Evolutionary conservation across 1,140 invertebrate genomes (phyloP).

Genomic region (Bombyx mandarina): DNA sequence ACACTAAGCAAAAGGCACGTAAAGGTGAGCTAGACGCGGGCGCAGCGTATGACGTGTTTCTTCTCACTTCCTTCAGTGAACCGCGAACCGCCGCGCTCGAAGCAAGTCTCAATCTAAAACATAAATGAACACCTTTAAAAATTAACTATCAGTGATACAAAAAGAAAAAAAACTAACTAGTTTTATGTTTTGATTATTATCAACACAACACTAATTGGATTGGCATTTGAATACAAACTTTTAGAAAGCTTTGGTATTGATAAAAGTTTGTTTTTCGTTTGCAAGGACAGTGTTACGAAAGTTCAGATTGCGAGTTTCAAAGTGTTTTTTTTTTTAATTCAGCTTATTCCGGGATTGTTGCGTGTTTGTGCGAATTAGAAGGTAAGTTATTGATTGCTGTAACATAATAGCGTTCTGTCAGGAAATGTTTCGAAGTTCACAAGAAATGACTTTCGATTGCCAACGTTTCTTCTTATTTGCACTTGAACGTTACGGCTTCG

Average conservation of each 20-base stretch:
- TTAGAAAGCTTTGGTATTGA: slow-evolving; percentile 15
- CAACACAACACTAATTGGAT: too few species aligned
- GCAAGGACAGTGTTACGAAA: slow-evolving; percentile 46
- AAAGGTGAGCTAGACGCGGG: slow-evolving; percentile 59
- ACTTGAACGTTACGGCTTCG: too few species aligned
- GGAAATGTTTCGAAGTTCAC: background rate
- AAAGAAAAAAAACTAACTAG: background rate
- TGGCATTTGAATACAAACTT: slow-evolving; percentile 10
- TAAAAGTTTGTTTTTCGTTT: slow-evolving; percentile 22
- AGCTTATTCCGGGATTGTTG: slow-evolving; percentile 47
- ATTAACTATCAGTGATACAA: slow-evolving; percentile 31
- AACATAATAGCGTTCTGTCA: slow-evolving; percentile 4
- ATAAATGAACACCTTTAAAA: slow-evolving; percentile 18
- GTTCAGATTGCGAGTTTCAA: slow-evolving; percentile 15
- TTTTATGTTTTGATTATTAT: too few species aligned
- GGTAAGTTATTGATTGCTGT: slow-evolving; percentile 10
- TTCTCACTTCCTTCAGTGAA: slow-evolving; percentile 54
- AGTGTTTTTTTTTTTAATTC: slow-evolving; percentile 14
- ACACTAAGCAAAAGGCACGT: slow-evolving; percentile 16
- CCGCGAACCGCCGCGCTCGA: slow-evolving; percentile 34
- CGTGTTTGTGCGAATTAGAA: slow-evolving; percentile 15
- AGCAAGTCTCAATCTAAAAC: slow-evolving; percentile 20
- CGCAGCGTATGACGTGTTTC: slow-evolving; percentile 59
- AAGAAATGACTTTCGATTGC: too few species aligned
- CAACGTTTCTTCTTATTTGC: too few species aligned